phyloP scores from a whole-genome alignment of 2,888 invertebrate species.

The Cactoblastis cactorum region DNA sequence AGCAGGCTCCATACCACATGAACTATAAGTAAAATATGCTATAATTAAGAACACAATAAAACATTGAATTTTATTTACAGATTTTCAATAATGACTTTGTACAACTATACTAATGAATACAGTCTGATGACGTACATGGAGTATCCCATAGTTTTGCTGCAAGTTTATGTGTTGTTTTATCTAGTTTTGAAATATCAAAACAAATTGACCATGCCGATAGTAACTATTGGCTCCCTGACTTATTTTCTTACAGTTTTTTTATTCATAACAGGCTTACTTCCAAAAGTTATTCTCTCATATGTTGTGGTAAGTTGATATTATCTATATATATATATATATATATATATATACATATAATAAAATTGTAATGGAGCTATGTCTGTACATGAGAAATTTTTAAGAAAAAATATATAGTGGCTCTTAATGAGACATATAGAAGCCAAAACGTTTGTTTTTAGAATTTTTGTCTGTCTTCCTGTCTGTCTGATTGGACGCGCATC shows the following conservation, averaged over 20 bases:
- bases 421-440: too few relatives aligned
- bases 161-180: conserved; percentile 86
- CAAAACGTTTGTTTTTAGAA: too few relatives aligned
- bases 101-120: conserved; percentile 88
- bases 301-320: conserved; percentile 80
- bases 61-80: conserved; percentile 68
- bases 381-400: too few relatives aligned
- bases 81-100: conserved; percentile 88
- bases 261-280: conserved; percentile 52
- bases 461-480: too few relatives aligned
- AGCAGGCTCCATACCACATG: too few relatives aligned
- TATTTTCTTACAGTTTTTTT: conserved; percentile 49
- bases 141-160: conserved; percentile 88
- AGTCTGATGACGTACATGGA: conserved; percentile 89
- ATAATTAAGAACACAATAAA: background rate
- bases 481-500: too few relatives aligned
- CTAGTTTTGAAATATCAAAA: conserved; percentile 84
- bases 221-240: conserved; percentile 38
- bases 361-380: too few relatives aligned
- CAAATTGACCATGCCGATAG: conserved; percentile 61
- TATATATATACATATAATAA: too few relatives aligned
- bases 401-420: too few relatives aligned
- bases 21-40: too few relatives aligned
- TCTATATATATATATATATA: too few relatives aligned
- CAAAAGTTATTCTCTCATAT: conserved; percentile 74